These are phyloP conservation scores for Scaptomyza hsui DNA, from an alignment of 1,140 invertebrate genomes.

Conservation along the genomic window DNA sequence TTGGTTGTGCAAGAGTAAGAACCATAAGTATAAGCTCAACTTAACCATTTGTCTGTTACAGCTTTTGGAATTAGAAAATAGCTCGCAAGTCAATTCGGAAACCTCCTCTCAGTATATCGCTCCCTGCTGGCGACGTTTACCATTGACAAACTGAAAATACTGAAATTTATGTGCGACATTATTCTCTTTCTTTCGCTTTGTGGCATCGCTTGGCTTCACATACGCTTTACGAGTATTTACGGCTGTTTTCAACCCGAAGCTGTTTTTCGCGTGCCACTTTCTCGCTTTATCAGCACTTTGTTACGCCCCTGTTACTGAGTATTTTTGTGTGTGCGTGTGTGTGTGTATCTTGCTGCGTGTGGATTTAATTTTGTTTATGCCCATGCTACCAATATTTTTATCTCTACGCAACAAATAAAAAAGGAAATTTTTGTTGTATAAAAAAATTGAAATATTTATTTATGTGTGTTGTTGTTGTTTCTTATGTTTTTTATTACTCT, in stretches of 20 bases:
- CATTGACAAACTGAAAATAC: slow-evolving; percentile 45
- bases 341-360: slow-evolving; percentile 42
- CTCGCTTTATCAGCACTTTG: slow-evolving; percentile 77
- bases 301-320: slow-evolving; percentile 40
- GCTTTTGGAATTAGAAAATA: too few relatives aligned
- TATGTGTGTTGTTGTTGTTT: slow-evolving; percentile 31
- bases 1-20: too few relatives aligned
- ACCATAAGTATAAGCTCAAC: not conserved
- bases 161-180: slow-evolving; percentile 67
- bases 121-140: slow-evolving; percentile 25
- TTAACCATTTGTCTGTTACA: too few relatives aligned
- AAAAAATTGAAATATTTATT: slow-evolving; percentile 80
- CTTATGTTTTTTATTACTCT: slow-evolving; percentile 19
- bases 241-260: slow-evolving; percentile 42
- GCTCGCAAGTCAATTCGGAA: too few relatives aligned
- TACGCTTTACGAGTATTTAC: slow-evolving; percentile 47
- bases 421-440: slow-evolving; percentile 49
- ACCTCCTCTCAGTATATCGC: too few relatives aligned
- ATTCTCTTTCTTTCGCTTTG: slow-evolving; percentile 43
- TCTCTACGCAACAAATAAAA: slow-evolving; percentile 52
- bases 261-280: slow-evolving; percentile 58
- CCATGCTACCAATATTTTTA: slow-evolving; percentile 64
- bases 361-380: slow-evolving; percentile 72
- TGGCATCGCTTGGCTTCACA: slow-evolving; percentile 27
- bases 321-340: slow-evolving; percentile 6